Base-by-base conservation (phyloP, 2,888 invertebrate species). In the Diadromus collaris region DNA sequence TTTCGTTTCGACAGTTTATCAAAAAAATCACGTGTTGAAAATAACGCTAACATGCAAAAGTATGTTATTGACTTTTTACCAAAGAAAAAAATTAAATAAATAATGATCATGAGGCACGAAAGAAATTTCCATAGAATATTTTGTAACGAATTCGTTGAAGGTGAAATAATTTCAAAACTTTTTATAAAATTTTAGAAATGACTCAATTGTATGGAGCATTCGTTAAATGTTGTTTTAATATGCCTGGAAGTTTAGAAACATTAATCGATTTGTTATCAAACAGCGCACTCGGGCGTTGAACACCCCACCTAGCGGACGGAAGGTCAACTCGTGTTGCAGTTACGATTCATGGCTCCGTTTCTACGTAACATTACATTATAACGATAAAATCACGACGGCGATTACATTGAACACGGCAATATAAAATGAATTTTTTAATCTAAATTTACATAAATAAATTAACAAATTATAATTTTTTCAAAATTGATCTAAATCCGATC, bases 121-220 rank as follows among this genome's bases (percentile, higher is more conserved):
- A 32, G 38, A 67, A 44, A 60, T 44, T 60, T 41, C 48, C 19
- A 27, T 48, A 16, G 41, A 74, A 24, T 27, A 60, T 74, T 56
- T 41, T 19, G 21, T 21, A 41, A 24, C 34, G 21, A 38, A 38
- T 38, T 19, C 38, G 41, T 24, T 13, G 5, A 19, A 2, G 19
- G 19, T n/a, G 19, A 19, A 38, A 16, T 41, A 0, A 6, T 21
- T 27, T 54, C 2, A 10, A 13, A 10, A 27, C 6, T 16, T 13
- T 13, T 21, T 21, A 21, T n/a, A 48, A 21, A 48, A 48, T n/a
- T 19, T 48, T 7, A 41, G 19, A 48, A 48, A 19, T 7, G 6
- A 48, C 19, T 48, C 7, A 48, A 19, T 19, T 9, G 19, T 21
- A 48, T 19, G 19, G 19, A 48, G 46, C 7, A 41, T 51, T 38